Percentiles rank a stretch among this genome's conserved stretches.
phyloP scores from a whole-genome alignment of 2,888 invertebrate genomes.

The Amphimallon solstitiale region DNA sequence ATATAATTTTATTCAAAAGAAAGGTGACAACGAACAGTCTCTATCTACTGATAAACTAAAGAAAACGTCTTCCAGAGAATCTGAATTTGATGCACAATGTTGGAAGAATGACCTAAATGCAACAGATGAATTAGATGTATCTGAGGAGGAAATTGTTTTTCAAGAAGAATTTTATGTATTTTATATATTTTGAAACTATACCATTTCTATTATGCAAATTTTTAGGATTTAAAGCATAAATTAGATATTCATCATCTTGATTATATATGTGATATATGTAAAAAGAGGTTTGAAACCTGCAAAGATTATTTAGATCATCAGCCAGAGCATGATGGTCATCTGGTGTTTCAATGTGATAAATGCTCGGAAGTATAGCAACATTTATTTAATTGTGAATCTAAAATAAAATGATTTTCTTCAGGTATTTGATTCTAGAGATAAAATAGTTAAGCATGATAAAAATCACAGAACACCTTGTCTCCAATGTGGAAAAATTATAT shows the following conservation, averaged over 20 bases:
- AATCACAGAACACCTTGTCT: slow-evolving; percentile 52
- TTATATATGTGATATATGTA: slow-evolving; percentile 53
- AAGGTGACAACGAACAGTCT: slow-evolving; percentile 1
- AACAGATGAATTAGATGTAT: slow-evolving; percentile 27
- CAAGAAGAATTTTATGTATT: slow-evolving; percentile 36
- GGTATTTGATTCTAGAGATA: slow-evolving; percentile 48
- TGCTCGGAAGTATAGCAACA: slow-evolving; percentile 46
- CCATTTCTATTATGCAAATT: slow-evolving; percentile 16
- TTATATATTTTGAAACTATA: not conserved
- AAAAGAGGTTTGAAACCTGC: slow-evolving; percentile 46
- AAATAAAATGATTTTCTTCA: slow-evolving; percentile 38
- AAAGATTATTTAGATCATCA: slow-evolving; percentile 54
- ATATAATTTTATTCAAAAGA: slow-evolving; percentile 31
- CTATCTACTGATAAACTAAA: slow-evolving; percentile 32
- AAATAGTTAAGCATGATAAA: slow-evolving; percentile 51
- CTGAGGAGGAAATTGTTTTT: slow-evolving; percentile 38
- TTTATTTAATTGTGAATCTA: not conserved
- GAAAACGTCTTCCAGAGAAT: not conserved
- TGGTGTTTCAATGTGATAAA: slow-evolving; percentile 53
- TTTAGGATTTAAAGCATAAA: slow-evolving; percentile 44
- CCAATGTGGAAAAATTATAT: slow-evolving; percentile 51
- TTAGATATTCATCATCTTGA: slow-evolving; percentile 38
- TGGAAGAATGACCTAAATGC: not conserved
- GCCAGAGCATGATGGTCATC: slow-evolving; percentile 49
- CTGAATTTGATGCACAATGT: not conserved